These are phyloP conservation scores for Poeciliopsis paucimaculata DNA, from an alignment of 2,797 vertebrate species.

Conservation along the genomic window DNA sequence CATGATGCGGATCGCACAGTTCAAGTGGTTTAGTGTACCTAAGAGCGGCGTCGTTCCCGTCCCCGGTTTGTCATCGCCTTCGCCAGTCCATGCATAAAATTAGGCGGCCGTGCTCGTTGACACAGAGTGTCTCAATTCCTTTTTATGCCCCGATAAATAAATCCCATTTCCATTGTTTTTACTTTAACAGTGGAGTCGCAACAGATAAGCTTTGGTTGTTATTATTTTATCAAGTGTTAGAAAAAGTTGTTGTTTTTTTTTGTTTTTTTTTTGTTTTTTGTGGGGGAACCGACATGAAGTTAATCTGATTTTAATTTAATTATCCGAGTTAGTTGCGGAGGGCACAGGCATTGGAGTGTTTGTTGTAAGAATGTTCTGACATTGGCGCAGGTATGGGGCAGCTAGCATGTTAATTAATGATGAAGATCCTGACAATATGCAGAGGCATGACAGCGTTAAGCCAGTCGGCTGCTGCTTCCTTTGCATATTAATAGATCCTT, in stretches of 20 bases:
- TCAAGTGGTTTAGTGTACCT: slow-evolving; percentile 70
- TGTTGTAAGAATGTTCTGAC: slow-evolving; percentile 89
- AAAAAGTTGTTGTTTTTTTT: slow-evolving; percentile 48
- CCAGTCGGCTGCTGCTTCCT: slow-evolving; percentile 88
- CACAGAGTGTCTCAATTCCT: slow-evolving; percentile 63
- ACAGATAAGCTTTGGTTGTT: slow-evolving; percentile 66
- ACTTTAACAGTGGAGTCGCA: slow-evolving; percentile 48
- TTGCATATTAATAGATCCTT: slow-evolving; percentile 92
- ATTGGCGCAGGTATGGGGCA: slow-evolving; percentile 89
- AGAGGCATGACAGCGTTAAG: slow-evolving; percentile 89
- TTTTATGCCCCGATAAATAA: slow-evolving; percentile 71
- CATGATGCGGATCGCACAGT: slow-evolving; percentile 74
- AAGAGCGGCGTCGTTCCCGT: slow-evolving; percentile 58
- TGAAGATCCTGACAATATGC: slow-evolving; percentile 91
- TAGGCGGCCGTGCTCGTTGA: slow-evolving; percentile 64
- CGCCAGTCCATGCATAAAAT: slow-evolving; percentile 69
- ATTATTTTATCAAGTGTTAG: slow-evolving; percentile 23
- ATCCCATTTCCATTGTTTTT: slow-evolving; percentile 66
- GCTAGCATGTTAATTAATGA: slow-evolving; percentile 90
- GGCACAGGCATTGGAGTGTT: slow-evolving; percentile 83
- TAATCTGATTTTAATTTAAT: slow-evolving; percentile 90
- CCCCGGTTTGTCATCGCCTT: slow-evolving; percentile 67
- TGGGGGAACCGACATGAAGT: slow-evolving; percentile 78
- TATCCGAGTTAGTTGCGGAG: slow-evolving; percentile 81
- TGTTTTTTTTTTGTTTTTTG: slow-evolving; percentile 77